Evolutionary conservation across 2,797 vertebrate species (phyloP).

Genomic region (Echiichthys vipera): DNA sequence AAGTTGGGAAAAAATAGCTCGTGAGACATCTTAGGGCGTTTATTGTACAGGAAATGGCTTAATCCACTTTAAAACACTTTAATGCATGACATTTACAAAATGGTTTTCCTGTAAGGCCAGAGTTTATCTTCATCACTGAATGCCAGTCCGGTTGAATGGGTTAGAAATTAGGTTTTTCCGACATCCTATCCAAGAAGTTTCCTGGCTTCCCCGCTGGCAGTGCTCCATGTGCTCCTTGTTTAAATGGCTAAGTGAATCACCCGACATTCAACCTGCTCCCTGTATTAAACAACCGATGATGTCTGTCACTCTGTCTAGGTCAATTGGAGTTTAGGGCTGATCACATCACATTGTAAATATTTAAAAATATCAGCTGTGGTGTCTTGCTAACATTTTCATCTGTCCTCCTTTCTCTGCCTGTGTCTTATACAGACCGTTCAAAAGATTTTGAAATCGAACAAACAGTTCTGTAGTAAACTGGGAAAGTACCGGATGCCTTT

Average conservation of each 20-base stretch:
- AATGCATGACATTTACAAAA: slow-evolving; percentile 44
- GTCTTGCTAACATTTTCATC: slow-evolving; percentile 29
- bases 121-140: slow-evolving; percentile 61
- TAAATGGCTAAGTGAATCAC: slow-evolving; percentile 63
- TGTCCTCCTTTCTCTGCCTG: slow-evolving; percentile 17
- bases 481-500: slow-evolving; percentile 98
- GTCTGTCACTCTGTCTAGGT: slow-evolving; percentile 32
- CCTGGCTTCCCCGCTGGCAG: slow-evolving; percentile 49
- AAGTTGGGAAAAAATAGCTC: slow-evolving; percentile 3
- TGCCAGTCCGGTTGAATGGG: slow-evolving; percentile 44
- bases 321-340: slow-evolving; percentile 33
- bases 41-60: slow-evolving; percentile 38
- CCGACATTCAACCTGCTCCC: slow-evolving; percentile 61
- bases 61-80: slow-evolving; percentile 50
- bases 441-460: slow-evolving; percentile 96
- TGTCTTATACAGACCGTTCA: slow-evolving; percentile 88
- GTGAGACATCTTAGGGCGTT: slow-evolving; percentile 9
- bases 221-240: slow-evolving; percentile 64
- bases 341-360: slow-evolving; percentile 27
- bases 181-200: slow-evolving; percentile 60
- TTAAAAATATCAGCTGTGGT: slow-evolving; percentile 39
- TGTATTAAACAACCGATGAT: slow-evolving; percentile 53
- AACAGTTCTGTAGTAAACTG: slow-evolving; percentile 95
- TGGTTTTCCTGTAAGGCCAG: slow-evolving; percentile 56
- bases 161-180: slow-evolving; percentile 58